A percentile compares a stretch with the other conserved stretches of the same genome.
Evolutionary conservation across 2,113 vertebrate genomes (phyloP).

Genomic region (Carettochelys insculpta): DNA sequence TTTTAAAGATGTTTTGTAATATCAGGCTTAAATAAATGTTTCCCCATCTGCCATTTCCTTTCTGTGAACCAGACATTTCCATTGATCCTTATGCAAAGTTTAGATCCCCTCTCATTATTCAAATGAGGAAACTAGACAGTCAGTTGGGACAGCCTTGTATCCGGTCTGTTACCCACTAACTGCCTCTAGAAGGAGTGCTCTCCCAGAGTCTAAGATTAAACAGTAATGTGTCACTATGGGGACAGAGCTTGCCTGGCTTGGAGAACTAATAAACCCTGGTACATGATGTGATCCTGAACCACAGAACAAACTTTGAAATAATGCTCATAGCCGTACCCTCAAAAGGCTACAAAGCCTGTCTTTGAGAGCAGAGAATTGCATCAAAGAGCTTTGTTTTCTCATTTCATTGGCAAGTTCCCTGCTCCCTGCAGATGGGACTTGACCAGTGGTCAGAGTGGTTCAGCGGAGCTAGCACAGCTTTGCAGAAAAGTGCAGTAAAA

Average conservation of each 20-base stretch:
- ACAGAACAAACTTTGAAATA: not conserved
- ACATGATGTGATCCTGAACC: not conserved
- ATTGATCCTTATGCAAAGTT: not conserved
- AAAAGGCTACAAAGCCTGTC: not conserved
- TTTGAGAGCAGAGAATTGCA: not conserved
- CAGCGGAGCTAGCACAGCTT: too few species aligned
- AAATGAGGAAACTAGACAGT: not conserved
- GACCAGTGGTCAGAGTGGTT: not conserved
- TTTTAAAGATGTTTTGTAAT: constrained; percentile 22
- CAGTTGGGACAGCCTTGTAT: constrained; percentile 24
- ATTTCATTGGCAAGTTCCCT: not conserved
- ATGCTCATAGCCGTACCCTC: not conserved
- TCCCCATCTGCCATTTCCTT: constrained; percentile 38
- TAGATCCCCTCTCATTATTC: not conserved
- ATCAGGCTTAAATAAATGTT: constrained; percentile 29
- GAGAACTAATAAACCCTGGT: not conserved
- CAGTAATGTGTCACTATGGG: not conserved
- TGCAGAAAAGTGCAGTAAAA: too few species aligned
- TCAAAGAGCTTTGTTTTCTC: not conserved
- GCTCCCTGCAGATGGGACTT: not conserved
- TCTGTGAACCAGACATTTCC: constrained; percentile 10
- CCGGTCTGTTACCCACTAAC: not conserved
- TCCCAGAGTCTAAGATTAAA: constrained; percentile 4
- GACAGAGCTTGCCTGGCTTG: constrained; percentile 23
- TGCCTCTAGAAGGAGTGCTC: constrained; percentile 15